Base-by-base conservation (phyloP, 2,888 invertebrate genomes). In the Blastobasis lacticolella region DNA sequence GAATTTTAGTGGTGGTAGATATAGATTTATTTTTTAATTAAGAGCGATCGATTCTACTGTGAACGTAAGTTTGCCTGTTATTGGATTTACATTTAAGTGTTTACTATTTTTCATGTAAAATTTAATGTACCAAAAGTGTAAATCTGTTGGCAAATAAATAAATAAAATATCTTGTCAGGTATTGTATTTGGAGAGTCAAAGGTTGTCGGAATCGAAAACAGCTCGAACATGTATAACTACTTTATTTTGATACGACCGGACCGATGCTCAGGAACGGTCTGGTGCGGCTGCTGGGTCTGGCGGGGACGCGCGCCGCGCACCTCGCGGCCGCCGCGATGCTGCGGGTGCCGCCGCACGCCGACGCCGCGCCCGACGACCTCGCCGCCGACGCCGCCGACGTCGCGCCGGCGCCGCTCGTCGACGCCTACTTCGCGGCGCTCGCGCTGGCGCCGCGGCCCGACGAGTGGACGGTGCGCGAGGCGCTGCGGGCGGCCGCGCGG, bases 381-480 rank as follows among this genome's bases (percentile, higher is more conserved):
- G 52, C 90, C 81, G 64, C 64, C 90, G 90, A 70, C 91, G 90
- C 8, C 92, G 92, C 45, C 95, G 94, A 92, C 91, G 65, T 90
- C 91, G 90, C 8, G 92, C 92, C 45, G 95, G 94, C 64, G 85
- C 63, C 92, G 89, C 79, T 95, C 95, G 79, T 95, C 95, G 52
- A 95, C 90, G 37, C 91, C 75, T 50, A 95, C 90, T 70, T 94
- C 94, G 58, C 90, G 90, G 94, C 94, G 95, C 68, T 90, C 90
- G 6, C 94, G 94, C 76, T 93, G 94, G 79, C 93, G 93, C 94
- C 95, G 95, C 79, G 95, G 94, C 38, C 91, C 82, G 79, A 94
- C 46, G 40, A 52, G 57, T 54, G 54, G 59, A 54, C 50, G 48
- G 52, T 50, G 49, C 42, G 68, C 48, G 61, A 64, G 67, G 62